Evolutionary conservation across 2,888 invertebrate species (phyloP).

Genomic region (Villa cingulata): DNA sequence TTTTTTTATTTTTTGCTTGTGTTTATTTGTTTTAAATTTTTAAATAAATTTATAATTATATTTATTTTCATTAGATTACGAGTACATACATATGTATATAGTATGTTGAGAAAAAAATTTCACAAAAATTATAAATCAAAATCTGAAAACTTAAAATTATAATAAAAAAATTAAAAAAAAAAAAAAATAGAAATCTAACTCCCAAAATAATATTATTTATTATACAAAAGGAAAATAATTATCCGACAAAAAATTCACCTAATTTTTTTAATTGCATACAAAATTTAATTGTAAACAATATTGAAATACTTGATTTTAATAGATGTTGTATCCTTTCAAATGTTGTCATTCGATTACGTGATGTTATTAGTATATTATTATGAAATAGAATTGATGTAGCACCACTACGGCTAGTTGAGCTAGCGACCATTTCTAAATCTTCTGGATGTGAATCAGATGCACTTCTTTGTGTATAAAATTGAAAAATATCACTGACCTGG

Average conservation of each 20-base stretch:
- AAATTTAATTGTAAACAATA: slow-evolving; percentile 11
- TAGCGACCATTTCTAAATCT: slow-evolving; percentile 36
- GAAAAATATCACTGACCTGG: slow-evolving; percentile 58
- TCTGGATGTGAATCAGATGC: slow-evolving; percentile 32
- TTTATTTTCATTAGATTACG: too few species aligned
- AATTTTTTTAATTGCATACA: slow-evolving; percentile 16
- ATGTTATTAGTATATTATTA: slow-evolving; percentile 1
- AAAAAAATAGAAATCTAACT: background rate
- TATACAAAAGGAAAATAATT: slow-evolving; percentile 10
- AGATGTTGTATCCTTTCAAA: background rate
- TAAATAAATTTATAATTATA: too few species aligned
- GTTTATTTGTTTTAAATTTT: too few species aligned
- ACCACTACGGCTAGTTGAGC: slow-evolving; percentile 34
- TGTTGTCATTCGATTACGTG: background rate
- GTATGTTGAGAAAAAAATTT: too few species aligned
- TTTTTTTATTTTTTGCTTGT: too few species aligned
- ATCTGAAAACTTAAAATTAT: too few species aligned
- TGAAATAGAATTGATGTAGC: slow-evolving; percentile 6
- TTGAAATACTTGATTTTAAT: background rate
- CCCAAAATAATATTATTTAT: too few species aligned
- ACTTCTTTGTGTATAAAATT: slow-evolving; percentile 49
- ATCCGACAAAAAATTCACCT: slow-evolving; percentile 17
- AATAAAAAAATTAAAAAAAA: too few species aligned
- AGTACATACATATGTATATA: too few species aligned
- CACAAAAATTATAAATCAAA: too few species aligned